Evolutionary conservation across 2,797 vertebrate species (phyloP).

Genomic region (Phrynocephalus guinanensis): DNA sequence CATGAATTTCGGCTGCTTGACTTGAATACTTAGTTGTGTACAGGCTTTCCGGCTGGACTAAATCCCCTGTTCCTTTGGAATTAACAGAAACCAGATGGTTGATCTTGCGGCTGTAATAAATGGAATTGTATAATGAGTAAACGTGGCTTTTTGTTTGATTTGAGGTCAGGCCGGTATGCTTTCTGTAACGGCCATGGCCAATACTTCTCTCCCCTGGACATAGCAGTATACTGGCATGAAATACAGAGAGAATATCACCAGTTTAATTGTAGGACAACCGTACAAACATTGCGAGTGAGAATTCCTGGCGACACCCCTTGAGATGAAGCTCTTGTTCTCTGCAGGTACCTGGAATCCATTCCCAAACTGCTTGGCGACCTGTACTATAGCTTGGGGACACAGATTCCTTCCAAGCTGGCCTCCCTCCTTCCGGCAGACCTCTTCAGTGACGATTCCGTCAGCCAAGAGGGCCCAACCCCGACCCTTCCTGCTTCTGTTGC

Average conservation of each 20-base stretch:
- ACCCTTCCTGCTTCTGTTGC: conserved; percentile 69
- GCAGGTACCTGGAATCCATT: conserved; percentile 85
- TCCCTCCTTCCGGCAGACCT: conserved; percentile 89
- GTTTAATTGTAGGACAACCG: not conserved
- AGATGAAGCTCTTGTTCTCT: not conserved
- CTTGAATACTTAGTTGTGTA: not conserved
- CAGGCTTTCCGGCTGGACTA: not conserved
- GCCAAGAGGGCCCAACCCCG: conserved; percentile 84
- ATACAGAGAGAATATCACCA: not conserved
- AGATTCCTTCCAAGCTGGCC: conserved; percentile 86
- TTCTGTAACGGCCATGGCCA: not conserved
- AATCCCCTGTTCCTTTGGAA: no score
- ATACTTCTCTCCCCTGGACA: not conserved
- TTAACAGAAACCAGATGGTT: not conserved
- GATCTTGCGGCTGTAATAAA: not conserved
- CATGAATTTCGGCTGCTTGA: not conserved
- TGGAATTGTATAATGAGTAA: not conserved
- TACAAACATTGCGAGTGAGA: not conserved
- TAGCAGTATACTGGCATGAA: not conserved
- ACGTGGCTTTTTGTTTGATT: not conserved
- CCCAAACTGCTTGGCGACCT: conserved; percentile 88
- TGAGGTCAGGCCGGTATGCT: not conserved
- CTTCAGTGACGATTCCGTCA: conserved; percentile 92
- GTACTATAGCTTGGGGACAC: conserved; percentile 89
- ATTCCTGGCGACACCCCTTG: not conserved